phyloP scores from a whole-genome alignment of 2,888 invertebrate genomes.

The Argynnis bischoffii region DNA sequence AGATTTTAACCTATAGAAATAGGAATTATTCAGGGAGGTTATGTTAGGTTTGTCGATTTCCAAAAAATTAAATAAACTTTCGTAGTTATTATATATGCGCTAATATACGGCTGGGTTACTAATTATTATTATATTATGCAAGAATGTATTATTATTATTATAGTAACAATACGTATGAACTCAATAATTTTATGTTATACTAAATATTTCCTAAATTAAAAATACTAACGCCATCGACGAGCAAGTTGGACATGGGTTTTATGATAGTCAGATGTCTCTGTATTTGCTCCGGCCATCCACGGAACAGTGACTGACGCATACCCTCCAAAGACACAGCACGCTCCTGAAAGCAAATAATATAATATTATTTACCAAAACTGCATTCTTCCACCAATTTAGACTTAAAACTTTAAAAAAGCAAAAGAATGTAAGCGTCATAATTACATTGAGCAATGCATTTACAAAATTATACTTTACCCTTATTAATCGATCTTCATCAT shows the following conservation, averaged over 20 bases:
- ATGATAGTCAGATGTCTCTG: conserved; percentile 55
- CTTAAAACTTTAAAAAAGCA: too few species aligned
- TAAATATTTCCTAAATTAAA: not conserved
- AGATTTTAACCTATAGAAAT: too few species aligned
- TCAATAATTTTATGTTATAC: not conserved
- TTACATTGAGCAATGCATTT: not conserved
- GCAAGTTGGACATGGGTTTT: conserved; percentile 50
- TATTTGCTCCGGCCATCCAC: conserved; percentile 49
- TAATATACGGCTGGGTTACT: too few species aligned
- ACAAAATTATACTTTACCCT: conserved; percentile 1
- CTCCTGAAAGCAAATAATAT: conserved; percentile 41
- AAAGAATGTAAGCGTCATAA: too few species aligned
- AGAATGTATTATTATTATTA: too few species aligned
- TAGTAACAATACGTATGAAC: too few species aligned
- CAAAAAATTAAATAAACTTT: too few species aligned
- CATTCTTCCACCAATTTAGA: too few species aligned
- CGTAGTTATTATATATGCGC: too few species aligned
- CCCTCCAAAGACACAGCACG: conserved; percentile 25
- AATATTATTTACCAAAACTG: not conserved
- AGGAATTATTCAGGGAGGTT: too few species aligned
- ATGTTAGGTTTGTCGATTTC: too few species aligned
- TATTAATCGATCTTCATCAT: conserved; percentile 28
- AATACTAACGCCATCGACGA: conserved; percentile 48
- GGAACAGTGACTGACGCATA: conserved; percentile 46
- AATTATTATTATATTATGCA: not conserved